Evolutionary conservation across 2,888 invertebrate species (phyloP), one percentile per base, ranked within the genome.

Genomic region (Emesis russula): DNA sequence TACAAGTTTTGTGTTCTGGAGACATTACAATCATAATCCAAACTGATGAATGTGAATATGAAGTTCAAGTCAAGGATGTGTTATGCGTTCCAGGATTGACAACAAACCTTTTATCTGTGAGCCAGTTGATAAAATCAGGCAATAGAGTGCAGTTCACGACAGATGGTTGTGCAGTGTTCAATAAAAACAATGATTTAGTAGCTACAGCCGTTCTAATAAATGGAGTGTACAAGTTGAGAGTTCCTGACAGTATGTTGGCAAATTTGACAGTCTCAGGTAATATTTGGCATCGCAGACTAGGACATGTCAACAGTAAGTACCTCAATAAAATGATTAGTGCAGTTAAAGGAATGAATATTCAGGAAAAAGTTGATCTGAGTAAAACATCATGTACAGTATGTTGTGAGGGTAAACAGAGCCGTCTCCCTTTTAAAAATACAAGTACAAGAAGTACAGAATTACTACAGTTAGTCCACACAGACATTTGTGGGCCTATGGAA

Each of bases 201-300:
- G 81, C 66, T 3, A 81, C 79, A 48, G 83, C 92, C 2, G 9
- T 63, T 31, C 73, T 92, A n/a, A 68, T 18, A 3, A 88, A 89
- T 83, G 92, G 88, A 11, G 90, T 92, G 11, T 92, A 92, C 63
- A 92, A 88, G 73, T 78, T 92, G 58, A 86, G 70, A 63, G 18
- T 82, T 36, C 75, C 66, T 48, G 85, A 86, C 2, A 76, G 73
- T 70, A 15, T 63, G 33, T 36, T 81, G 44, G 88, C 87, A 7
- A 41, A 41, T 41, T 41, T 41, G 7, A 41, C 41, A 6, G 9
- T 41, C n/a, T 82, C 93, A 68, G 84, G 71, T n/a, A 68, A 77
- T 11, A 84, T 74, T 53, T 93, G 90, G 92, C 92, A 90, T 80
- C 71, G 88, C 33, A 86, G 88, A 73, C 63, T 86, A 13, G 86